These are phyloP conservation scores for Andrena fulva DNA, from an alignment of 2,888 invertebrate species.

Conservation along the genomic window DNA sequence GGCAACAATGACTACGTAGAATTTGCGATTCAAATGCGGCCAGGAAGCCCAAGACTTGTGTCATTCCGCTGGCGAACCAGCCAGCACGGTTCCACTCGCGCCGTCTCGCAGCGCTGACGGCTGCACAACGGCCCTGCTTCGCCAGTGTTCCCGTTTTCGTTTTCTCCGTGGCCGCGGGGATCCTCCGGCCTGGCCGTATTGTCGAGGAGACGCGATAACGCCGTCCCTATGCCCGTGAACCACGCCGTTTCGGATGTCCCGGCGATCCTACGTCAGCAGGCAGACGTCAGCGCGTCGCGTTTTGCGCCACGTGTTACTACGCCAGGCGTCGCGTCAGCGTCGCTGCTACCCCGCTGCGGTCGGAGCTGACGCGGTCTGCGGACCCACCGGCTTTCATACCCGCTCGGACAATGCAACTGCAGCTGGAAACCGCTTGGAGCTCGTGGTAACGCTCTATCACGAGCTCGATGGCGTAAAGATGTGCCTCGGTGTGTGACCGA, in stretches of 20 bases:
- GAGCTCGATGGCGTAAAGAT: not conserved
- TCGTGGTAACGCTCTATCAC: conserved; percentile 47
- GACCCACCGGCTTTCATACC: conserved; percentile 48
- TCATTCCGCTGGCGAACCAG: conserved; percentile 47
- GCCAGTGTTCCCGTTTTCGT: conserved; percentile 19
- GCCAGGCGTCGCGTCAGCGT: conserved; percentile 38
- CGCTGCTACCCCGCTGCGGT: conserved; percentile 48
- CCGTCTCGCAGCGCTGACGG: conserved; percentile 44
- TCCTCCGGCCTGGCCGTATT: conserved; percentile 22
- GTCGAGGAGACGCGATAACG: conserved; percentile 40
- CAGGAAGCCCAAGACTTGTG: conserved; percentile 52
- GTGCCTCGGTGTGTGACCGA: too few species aligned
- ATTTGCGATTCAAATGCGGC: conserved; percentile 72
- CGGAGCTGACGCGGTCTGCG: conserved; percentile 35
- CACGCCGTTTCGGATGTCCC: conserved; percentile 37
- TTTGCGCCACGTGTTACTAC: conserved; percentile 68
- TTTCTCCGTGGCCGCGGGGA: conserved; percentile 13
- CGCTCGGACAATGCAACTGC: conserved; percentile 50
- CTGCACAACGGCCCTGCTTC: conserved; percentile 44
- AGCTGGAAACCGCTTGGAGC: conserved; percentile 36
- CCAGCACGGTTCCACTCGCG: conserved; percentile 37
- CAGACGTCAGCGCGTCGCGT: conserved; percentile 72
- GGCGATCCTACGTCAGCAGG: conserved; percentile 73
- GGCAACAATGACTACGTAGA: conserved; percentile 51
- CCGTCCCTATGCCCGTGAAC: conserved; percentile 47